These are phyloP conservation scores for Amniataba percoides DNA, from an alignment of 2,797 vertebrate genomes.

Conservation along the genomic window DNA sequence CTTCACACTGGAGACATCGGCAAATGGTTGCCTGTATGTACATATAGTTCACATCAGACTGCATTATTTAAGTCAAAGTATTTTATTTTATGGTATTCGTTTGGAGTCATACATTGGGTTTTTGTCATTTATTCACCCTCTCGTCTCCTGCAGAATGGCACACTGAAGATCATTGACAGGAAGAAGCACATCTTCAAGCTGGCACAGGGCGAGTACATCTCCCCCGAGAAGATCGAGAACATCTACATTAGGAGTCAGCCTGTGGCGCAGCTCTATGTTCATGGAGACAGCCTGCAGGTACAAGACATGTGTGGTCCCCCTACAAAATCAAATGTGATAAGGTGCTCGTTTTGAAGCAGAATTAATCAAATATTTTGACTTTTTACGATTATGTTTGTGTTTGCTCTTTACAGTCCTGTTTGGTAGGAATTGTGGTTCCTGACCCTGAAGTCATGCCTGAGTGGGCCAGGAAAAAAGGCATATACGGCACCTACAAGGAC, in stretches of 20 bases:
- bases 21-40: conserved; percentile 92
- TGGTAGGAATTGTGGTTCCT: conserved; percentile 96
- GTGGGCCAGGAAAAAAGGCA: conserved; percentile 95
- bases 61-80: neutral
- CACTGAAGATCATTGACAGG: conserved; percentile 96
- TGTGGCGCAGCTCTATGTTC: conserved; percentile 94
- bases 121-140: neutral
- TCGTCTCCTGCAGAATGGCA: conserved; percentile 88
- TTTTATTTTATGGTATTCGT: neutral
- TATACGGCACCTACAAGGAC: conserved; percentile 89
- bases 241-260: conserved; percentile 97
- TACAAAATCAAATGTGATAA: too few species aligned
- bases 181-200: conserved; percentile 99
- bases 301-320: neutral
- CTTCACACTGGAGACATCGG: conserved; percentile 98
- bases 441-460: conserved; percentile 93
- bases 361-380: neutral
- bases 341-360: neutral
- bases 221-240: conserved; percentile 98
- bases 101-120: too few species aligned
- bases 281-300: conserved; percentile 98
- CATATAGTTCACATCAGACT: neutral
- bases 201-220: conserved; percentile 98
- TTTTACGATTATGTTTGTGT: conserved; percentile 1
- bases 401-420: conserved; percentile 88